Base-by-base conservation (phyloP, 2,888 invertebrate species). In the Trichogramma dendrolimi region DNA sequence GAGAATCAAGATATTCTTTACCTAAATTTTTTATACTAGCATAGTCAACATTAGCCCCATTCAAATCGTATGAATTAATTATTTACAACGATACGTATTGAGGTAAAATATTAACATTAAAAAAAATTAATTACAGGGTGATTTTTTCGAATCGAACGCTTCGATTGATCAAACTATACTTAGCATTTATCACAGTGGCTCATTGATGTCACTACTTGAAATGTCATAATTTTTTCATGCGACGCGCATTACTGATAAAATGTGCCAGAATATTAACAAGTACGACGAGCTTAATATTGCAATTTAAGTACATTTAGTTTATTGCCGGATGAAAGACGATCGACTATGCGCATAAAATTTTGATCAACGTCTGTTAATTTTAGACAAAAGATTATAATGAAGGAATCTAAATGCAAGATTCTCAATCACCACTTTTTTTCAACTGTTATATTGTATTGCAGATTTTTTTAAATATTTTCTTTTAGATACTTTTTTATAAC, bases 101-200 rank as follows among this genome's bases (percentile, higher is more conserved):
- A 27, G 27, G 27, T 27, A 27, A 27, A 27, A 27, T 27, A 27
- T 1, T 27, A 27, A 27, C 27, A 2, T 27, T 27, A 27, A 27
- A 27, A 27, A 27, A 14, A 27, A 61, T 62, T 51, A 58, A 67
- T 66, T 65, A 69, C 67, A 69, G 69, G 67, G 69, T 69, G 64
- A 66, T 64, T 66, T 55, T 62, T 41, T 60, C 60, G 55, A 61
- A 63, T 57, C 61, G 60, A 64, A 66, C 53, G 59, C 58, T 64
- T 62, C 47, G 54, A 57, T 53, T 57, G 52, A 58, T 60, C 7
- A 58, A 57, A 43, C 38, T 49, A 27, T 52, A 46, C 14, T 62
- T 47, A 27, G 43, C 43, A 58, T 54, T 27, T 52, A 47, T 60
- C 54, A n/a, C 8, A 57, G 41, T 41, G 43, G 46, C 48, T 60